Evolutionary conservation across 2,888 invertebrate species (phyloP).

Genomic region (Ophion ventricosus): DNA sequence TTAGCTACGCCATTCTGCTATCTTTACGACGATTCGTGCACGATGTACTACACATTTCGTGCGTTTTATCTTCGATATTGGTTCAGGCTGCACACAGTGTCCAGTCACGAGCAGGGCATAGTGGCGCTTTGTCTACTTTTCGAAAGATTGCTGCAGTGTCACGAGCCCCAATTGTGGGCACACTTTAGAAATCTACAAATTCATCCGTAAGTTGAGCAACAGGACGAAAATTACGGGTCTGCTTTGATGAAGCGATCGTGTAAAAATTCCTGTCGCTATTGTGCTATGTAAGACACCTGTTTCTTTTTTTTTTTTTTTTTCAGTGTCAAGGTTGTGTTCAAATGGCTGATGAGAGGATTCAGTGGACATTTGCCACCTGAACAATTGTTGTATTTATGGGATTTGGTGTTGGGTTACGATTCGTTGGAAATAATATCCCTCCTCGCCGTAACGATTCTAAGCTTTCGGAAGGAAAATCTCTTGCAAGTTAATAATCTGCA

Average conservation of each 20-base stretch:
- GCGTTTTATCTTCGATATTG: conserved; percentile 96
- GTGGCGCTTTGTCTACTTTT: conserved; percentile 95
- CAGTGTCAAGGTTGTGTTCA: conserved; percentile 95
- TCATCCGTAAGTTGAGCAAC: conserved; percentile 91
- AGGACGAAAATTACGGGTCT: too few relatives aligned
- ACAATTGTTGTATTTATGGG: conserved; percentile 96
- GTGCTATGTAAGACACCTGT: not conserved
- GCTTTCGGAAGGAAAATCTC: conserved; percentile 93
- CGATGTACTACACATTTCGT: conserved; percentile 94
- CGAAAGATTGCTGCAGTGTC: conserved; percentile 94
- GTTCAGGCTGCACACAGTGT: conserved; percentile 95
- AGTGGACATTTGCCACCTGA: conserved; percentile 97
- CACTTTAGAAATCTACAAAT: conserved; percentile 95
- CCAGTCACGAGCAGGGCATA: conserved; percentile 96
- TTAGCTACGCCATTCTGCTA: conserved; percentile 97
- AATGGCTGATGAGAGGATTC: conserved; percentile 98
- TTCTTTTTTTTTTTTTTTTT: conserved; percentile 81
- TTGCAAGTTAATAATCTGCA: conserved; percentile 90
- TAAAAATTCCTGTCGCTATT: too few relatives aligned
- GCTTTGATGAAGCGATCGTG: too few relatives aligned
- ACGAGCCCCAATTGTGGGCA: conserved; percentile 95
- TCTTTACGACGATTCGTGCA: conserved; percentile 93
- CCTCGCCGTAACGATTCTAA: conserved; percentile 93
- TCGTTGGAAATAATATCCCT: conserved; percentile 94
- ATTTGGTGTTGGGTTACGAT: conserved; percentile 95